A percentile compares a stretch with the other conserved stretches of the same genome.
Evolutionary conservation across 2,797 vertebrate species (phyloP).

Genomic region (Hippopotamyrus pictus): DNA sequence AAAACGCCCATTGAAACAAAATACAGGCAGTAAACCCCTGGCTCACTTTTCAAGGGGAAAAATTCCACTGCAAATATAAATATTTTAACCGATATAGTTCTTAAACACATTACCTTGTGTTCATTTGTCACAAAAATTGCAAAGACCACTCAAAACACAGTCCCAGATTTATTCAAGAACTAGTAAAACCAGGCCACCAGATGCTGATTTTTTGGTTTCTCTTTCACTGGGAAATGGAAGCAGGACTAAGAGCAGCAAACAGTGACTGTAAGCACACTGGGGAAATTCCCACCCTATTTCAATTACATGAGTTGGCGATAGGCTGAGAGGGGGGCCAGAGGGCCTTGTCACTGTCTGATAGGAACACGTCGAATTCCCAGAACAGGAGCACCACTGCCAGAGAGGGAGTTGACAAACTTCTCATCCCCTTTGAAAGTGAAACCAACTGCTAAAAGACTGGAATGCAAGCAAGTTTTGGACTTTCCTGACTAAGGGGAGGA

Average conservation of each 20-base stretch:
- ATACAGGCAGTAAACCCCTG: background rate
- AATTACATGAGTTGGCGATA: background rate
- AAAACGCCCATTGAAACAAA: constrained; percentile 5
- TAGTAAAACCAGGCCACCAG: background rate
- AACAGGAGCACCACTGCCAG: background rate
- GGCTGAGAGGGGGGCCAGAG: background rate
- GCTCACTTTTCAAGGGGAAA: background rate
- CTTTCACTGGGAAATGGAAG: constrained; percentile 1
- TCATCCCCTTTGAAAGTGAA: background rate
- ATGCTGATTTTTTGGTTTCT: background rate
- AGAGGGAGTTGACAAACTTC: background rate
- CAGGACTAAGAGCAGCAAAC: background rate
- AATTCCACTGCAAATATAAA: background rate
- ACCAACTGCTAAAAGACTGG: background rate
- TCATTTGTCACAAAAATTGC: background rate
- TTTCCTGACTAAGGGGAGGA: background rate
- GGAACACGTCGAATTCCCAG: background rate
- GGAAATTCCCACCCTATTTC: constrained; percentile 20
- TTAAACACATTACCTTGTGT: background rate
- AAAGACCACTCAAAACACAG: background rate
- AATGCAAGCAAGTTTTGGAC: background rate
- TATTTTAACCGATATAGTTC: background rate
- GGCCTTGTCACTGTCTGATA: background rate
- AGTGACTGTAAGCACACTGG: background rate
- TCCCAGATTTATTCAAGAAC: background rate